A percentile compares a stretch with the other conserved stretches of the same genome.
phyloP scores from a whole-genome alignment of 2,797 vertebrate genomes.

The Microhierax caerulescens region DNA sequence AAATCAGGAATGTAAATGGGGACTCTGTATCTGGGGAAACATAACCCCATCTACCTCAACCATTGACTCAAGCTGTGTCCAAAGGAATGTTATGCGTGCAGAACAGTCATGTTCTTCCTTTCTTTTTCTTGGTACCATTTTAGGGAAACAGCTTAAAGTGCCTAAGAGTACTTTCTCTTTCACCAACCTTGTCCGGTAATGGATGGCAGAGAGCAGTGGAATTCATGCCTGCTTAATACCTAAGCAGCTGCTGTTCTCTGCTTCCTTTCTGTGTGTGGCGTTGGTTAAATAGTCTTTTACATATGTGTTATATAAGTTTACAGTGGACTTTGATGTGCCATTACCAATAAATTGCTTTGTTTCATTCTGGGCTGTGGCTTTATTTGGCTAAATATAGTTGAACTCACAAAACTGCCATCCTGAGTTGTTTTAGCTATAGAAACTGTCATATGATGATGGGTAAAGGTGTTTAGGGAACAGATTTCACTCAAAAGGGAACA shows the following conservation, averaged over 20 bases:
- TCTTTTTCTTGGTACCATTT: background rate
- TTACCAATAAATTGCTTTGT: constrained; percentile 40
- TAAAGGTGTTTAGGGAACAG: background rate
- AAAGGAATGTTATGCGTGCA: background rate
- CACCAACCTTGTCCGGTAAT: background rate
- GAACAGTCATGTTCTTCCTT: background rate
- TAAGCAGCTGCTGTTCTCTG: background rate
- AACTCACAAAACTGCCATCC: background rate
- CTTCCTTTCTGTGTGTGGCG: background rate
- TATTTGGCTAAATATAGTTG: background rate
- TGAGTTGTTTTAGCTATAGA: background rate
- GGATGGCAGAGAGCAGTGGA: background rate
- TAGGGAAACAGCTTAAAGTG: background rate
- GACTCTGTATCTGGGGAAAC: constrained; percentile 52
- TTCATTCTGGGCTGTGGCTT: background rate
- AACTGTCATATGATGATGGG: fast-evolving
- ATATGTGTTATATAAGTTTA: fast-evolving
- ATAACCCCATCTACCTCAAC: constrained; percentile 58
- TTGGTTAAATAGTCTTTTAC: background rate
- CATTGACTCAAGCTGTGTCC: background rate
- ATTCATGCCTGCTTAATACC: background rate
- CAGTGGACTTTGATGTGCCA: background rate
- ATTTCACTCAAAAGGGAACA: background rate
- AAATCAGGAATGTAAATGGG: constrained; percentile 1
- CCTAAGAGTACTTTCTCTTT: background rate